Percentiles rank a stretch among this genome's conserved stretches.
These are phyloP conservation scores for Lota lota DNA, from an alignment of 2,113 vertebrate genomes.

Conservation along the genomic window DNA sequence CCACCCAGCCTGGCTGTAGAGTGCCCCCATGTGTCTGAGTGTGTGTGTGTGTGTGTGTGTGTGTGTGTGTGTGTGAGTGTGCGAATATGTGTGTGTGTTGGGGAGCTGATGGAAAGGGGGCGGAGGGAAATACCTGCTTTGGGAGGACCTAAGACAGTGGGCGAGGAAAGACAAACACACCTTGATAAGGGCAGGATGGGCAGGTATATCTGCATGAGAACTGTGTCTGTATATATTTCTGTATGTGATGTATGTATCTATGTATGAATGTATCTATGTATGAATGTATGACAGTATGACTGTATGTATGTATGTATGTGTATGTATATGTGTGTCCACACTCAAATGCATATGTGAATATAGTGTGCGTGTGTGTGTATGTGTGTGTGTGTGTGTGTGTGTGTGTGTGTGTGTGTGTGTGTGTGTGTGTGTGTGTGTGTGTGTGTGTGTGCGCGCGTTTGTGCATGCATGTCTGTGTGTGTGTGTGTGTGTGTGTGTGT, in stretches of 20 bases:
- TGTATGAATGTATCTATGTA: slow-evolving; percentile 27
- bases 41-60: slow-evolving; percentile 29
- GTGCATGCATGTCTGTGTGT: slow-evolving; percentile 1
- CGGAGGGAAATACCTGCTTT: slow-evolving; percentile 70
- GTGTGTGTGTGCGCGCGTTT: slow-evolving; percentile 4
- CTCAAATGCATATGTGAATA: slow-evolving; percentile 11
- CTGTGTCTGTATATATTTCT: not conserved
- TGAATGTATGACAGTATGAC: slow-evolving; percentile 34
- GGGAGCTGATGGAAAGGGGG: slow-evolving; percentile 44
- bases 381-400: not conserved
- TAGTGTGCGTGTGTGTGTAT: too few species aligned
- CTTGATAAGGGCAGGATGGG: slow-evolving; percentile 66
- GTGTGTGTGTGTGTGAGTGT: slow-evolving; percentile 27
- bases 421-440: not conserved
- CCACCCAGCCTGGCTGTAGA: too few species aligned
- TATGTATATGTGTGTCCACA: not conserved
- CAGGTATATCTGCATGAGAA: slow-evolving; percentile 44
- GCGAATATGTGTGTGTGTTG: slow-evolving; percentile 23
- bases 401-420: slow-evolving; percentile 5
- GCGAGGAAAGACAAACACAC: slow-evolving; percentile 77
- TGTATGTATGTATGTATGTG: slow-evolving; percentile 26
- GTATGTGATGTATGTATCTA: slow-evolving; percentile 22
- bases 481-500: slow-evolving; percentile 17
- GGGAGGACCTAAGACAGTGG: slow-evolving; percentile 67
- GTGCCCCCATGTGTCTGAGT: slow-evolving; percentile 14